Percentiles rank a stretch among this genome's conserved stretches.
These are phyloP conservation scores for Stenopsyche tienmushanensis DNA, from an alignment of 1,140 invertebrate species.

Conservation along the genomic window DNA sequence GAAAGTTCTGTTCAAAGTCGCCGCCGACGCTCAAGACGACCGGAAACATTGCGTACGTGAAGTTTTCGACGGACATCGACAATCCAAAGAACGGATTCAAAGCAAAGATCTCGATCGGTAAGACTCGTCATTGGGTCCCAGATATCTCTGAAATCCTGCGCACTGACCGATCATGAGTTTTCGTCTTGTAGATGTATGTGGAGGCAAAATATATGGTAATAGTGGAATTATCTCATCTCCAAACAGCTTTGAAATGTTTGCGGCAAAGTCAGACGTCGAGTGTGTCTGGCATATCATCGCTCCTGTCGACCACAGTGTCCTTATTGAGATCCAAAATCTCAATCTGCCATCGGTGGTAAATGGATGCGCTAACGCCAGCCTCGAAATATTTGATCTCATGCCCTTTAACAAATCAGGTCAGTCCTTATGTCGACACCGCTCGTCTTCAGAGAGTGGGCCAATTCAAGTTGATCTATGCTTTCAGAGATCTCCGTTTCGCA, in stretches of 20 bases:
- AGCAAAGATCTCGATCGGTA: constrained; percentile 66
- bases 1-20: constrained; percentile 62
- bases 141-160: too few relatives aligned
- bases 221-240: constrained; percentile 58
- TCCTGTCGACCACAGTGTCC: constrained; percentile 51
- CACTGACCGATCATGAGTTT: background rate
- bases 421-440: too few relatives aligned
- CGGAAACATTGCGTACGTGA: constrained; percentile 69
- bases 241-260: constrained; percentile 56
- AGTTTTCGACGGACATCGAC: constrained; percentile 68
- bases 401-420: constrained; percentile 7
- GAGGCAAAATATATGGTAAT: constrained; percentile 56
- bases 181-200: constrained; percentile 45
- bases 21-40: constrained; percentile 63
- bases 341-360: constrained; percentile 4
- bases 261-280: constrained; percentile 53
- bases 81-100: constrained; percentile 78
- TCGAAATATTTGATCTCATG: constrained; percentile 6
- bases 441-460: too few relatives aligned
- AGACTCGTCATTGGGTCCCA: too few relatives aligned
- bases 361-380: constrained; percentile 2
- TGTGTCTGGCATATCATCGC: constrained; percentile 65
- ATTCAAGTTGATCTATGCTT: background rate
- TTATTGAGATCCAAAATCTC: constrained; percentile 47
- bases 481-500: constrained; percentile 13